phyloP scores from a whole-genome alignment of 2,888 invertebrate species.

The Peribatodes rhomboidaria region DNA sequence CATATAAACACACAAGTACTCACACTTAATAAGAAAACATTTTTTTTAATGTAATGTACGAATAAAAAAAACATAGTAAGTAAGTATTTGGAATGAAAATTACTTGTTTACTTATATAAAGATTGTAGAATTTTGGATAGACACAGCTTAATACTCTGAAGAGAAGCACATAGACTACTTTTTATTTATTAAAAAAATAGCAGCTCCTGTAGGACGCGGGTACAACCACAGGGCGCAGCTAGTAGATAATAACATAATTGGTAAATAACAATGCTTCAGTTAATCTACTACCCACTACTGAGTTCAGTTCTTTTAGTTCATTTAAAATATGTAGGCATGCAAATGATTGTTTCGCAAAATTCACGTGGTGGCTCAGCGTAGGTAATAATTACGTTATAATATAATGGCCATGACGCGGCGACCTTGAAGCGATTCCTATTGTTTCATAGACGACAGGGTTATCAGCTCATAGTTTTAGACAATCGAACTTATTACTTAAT shows the following conservation, averaged over 20 bases:
- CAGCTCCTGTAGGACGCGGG: too few species aligned
- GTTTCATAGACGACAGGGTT: slow-evolving; percentile 57
- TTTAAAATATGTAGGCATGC: slow-evolving; percentile 18
- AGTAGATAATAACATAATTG: background rate
- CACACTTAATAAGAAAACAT: too few species aligned
- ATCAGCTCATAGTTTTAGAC: background rate
- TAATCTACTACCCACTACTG: too few species aligned
- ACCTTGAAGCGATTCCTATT: slow-evolving; percentile 81
- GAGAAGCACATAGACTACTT: too few species aligned
- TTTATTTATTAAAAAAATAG: too few species aligned
- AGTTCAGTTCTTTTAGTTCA: background rate
- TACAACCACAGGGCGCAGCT: background rate
- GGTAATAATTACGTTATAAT: slow-evolving; percentile 78
- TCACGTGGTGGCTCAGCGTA: slow-evolving; percentile 51
- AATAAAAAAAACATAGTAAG: too few species aligned
- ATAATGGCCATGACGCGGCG: slow-evolving; percentile 74
- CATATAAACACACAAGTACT: too few species aligned
- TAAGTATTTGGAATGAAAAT: too few species aligned
- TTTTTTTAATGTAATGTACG: too few species aligned
- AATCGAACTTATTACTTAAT: background rate
- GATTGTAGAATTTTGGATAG: too few species aligned
- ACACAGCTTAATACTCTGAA: too few species aligned
- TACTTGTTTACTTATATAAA: too few species aligned
- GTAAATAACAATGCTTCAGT: background rate
- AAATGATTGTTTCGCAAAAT: slow-evolving; percentile 50